Evolutionary conservation across 1,140 invertebrate genomes (phyloP).

Genomic region (Conus betulinus): DNA sequence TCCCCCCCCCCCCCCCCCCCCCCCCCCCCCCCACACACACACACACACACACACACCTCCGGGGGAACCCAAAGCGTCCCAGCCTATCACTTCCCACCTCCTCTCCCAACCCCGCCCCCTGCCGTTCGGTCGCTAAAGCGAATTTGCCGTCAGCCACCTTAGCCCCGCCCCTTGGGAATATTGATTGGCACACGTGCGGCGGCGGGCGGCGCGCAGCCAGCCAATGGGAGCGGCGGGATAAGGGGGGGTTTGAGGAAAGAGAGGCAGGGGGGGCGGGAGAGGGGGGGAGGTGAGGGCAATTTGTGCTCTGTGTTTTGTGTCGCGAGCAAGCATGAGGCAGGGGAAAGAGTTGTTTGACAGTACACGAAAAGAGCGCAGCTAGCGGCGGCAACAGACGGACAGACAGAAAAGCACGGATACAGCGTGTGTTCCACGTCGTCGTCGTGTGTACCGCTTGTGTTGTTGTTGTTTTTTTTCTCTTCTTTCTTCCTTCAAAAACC

Average conservation of each 20-base stretch:
- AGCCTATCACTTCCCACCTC: slow-evolving; percentile 15
- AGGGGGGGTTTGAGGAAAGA: no score
- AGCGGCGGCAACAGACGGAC: not conserved
- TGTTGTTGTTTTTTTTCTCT: not conserved
- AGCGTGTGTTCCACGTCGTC: not conserved
- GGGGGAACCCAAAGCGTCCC: not conserved
- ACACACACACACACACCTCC: no score
- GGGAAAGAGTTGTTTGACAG: slow-evolving; percentile 15
- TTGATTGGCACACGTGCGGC: slow-evolving; percentile 30
- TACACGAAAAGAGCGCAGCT: not conserved
- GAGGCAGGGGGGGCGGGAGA: no score
- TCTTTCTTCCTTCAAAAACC: not conserved
- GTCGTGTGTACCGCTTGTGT: not conserved
- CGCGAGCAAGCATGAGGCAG: slow-evolving; percentile 17
- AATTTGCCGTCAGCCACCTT: not conserved
- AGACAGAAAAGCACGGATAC: slow-evolving; percentile 6
- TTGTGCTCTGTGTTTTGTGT: slow-evolving; percentile 28
- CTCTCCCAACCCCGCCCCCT: slow-evolving; percentile 6
- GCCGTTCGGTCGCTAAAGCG: not conserved
- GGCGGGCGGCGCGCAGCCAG: not conserved
- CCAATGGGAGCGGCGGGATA: slow-evolving; percentile 20
- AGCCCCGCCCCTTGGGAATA: slow-evolving; percentile 29
- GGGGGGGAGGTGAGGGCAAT: slow-evolving; percentile 1
- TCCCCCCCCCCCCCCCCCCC: no score
- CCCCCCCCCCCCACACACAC: no score